A percentile compares a stretch with the other conserved stretches of the same genome.
Conservation (phyloP, 2,888 invertebrate species). For the Agrochola lota region DNA sequence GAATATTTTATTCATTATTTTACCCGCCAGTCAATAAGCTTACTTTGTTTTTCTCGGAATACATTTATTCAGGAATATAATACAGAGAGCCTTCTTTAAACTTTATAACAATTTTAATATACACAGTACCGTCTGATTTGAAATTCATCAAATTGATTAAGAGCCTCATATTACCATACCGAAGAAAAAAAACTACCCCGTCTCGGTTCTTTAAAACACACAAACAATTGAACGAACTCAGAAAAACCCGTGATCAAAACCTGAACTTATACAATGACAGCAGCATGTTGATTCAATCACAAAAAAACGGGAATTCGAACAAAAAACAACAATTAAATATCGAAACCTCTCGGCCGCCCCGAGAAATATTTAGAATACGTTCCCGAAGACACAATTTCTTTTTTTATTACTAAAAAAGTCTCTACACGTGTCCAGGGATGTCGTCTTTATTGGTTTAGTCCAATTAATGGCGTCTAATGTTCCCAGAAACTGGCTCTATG, state of each 20-base stretch:
- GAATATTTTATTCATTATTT: constrained; percentile 33
- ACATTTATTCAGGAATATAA: constrained; percentile 44
- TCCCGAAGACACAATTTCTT: constrained; percentile 69
- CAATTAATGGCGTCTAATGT: constrained; percentile 88
- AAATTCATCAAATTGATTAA: constrained; percentile 87
- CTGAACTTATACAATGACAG: constrained; percentile 89
- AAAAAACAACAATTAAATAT: constrained; percentile 90
- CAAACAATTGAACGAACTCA: constrained; percentile 85
- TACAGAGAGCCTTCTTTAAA: constrained; percentile 40
- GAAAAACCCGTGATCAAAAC: constrained; percentile 86
- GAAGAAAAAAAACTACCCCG: constrained; percentile 75
- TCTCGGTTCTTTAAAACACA: constrained; percentile 86
- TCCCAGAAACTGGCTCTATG: constrained; percentile 78
- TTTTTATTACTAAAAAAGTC: constrained; percentile 76
- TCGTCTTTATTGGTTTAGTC: constrained; percentile 89
- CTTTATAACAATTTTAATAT: constrained; percentile 67
- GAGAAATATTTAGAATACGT: constrained; percentile 89
- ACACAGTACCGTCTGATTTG: constrained; percentile 73
- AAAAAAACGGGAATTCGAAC: constrained; percentile 89
- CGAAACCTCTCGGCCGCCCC: constrained; percentile 78
- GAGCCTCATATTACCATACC: constrained; percentile 82
- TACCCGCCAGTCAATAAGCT: constrained; percentile 7
- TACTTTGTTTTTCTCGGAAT: constrained; percentile 36
- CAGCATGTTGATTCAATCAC: constrained; percentile 90
- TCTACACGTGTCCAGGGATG: constrained; percentile 86